These are phyloP conservation scores for Melipona beecheii DNA, from an alignment of 2,888 invertebrate species.

Conservation along the genomic window DNA sequence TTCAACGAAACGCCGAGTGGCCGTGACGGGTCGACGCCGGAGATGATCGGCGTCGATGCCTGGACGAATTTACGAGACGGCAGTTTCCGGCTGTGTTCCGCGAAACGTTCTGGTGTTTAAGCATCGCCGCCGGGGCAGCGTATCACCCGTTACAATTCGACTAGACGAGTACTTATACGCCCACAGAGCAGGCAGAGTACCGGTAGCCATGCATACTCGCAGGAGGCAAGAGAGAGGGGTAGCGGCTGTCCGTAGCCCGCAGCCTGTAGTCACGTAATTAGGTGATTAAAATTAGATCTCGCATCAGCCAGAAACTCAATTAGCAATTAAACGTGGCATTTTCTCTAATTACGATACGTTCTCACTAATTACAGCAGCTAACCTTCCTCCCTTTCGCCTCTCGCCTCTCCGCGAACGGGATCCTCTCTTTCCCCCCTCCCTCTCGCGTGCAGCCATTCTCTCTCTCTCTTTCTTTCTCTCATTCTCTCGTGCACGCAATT, in stretches of 20 bases:
- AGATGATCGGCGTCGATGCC: background rate
- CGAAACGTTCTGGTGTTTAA: conserved; percentile 71
- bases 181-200: conserved; percentile 58
- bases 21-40: too few relatives aligned
- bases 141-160: conserved; percentile 74
- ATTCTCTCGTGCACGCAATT: background rate
- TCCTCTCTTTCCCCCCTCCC: background rate
- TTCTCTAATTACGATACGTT: conserved; percentile 87
- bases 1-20: too few relatives aligned
- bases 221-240: conserved; percentile 69
- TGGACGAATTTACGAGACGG: conserved; percentile 37
- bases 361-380: conserved; percentile 85
- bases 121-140: conserved; percentile 55
- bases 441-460: conserved; percentile 14
- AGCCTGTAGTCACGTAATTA: conserved; percentile 86
- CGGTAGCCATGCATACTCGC: conserved; percentile 74
- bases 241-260: conserved; percentile 79
- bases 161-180: conserved; percentile 72
- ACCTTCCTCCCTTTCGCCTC: conserved; percentile 61
- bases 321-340: conserved; percentile 87
- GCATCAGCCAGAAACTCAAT: conserved; percentile 86
- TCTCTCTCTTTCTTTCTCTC: conserved; percentile 28
- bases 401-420: conserved; percentile 58
- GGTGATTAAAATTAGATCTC: conserved; percentile 87
- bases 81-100: conserved; percentile 60